A percentile compares a stretch with the other conserved stretches of the same genome.
Evolutionary conservation across 2,797 vertebrate genomes (phyloP).

Genomic region (Cirrhinus molitorella): DNA sequence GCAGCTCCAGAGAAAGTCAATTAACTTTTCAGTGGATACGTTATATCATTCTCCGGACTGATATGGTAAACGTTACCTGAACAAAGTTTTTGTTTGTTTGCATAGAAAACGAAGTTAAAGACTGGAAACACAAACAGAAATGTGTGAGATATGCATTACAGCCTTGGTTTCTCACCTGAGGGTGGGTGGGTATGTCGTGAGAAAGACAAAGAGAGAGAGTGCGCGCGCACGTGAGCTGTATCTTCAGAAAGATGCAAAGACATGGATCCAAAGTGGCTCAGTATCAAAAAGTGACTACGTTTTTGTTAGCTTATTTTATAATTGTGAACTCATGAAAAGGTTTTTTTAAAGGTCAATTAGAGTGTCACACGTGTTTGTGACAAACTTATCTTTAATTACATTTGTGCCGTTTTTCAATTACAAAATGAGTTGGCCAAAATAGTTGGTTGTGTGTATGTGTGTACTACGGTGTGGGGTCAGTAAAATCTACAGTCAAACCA

Average conservation of each 20-base stretch:
- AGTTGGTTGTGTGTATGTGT: too few species aligned
- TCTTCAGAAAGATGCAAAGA: neutral
- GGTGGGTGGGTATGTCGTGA: neutral
- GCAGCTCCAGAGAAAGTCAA: neutral
- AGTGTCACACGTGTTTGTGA: too few species aligned
- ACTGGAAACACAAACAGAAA: neutral
- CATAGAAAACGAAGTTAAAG: neutral
- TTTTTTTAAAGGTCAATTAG: too few species aligned
- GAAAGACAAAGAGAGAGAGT: constrained; percentile 4
- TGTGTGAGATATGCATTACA: constrained; percentile 9
- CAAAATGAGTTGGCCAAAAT: too few species aligned
- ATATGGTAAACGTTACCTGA: neutral
- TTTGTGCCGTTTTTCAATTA: too few species aligned
- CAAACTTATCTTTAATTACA: too few species aligned
- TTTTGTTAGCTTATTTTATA: neutral
- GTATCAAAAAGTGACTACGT: neutral
- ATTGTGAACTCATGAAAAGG: too few species aligned
- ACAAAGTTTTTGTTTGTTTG: neutral
- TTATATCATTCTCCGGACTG: neutral
- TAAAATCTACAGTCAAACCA: too few species aligned
- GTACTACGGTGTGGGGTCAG: too few species aligned
- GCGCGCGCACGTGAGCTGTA: neutral
- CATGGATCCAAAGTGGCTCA: neutral
- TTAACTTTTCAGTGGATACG: neutral
- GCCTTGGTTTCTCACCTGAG: constrained; percentile 41